Evolutionary conservation across 2,113 vertebrate species (phyloP).

Genomic region (Amazona vittata): DNA sequence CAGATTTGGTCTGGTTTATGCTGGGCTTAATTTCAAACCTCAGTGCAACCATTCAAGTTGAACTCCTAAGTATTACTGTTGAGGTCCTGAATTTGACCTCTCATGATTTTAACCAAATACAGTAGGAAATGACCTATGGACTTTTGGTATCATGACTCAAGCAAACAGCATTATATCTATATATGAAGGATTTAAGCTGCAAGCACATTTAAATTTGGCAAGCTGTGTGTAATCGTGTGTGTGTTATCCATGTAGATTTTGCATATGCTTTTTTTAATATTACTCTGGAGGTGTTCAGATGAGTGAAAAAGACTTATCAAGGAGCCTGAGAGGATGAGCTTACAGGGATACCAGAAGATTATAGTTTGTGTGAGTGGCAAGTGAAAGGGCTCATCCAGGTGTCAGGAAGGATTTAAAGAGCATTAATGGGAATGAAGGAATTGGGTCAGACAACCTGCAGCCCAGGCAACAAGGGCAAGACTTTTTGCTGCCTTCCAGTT

Average conservation of each 20-base stretch:
- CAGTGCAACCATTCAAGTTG: neutral
- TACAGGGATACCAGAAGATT: neutral
- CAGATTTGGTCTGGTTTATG: neutral
- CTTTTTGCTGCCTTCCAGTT: neutral
- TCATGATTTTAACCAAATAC: neutral
- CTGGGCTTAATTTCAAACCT: neutral
- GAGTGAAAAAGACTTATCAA: neutral
- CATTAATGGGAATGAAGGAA: slow-evolving; percentile 18
- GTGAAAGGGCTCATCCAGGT: slow-evolving; percentile 1
- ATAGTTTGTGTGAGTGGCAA: neutral
- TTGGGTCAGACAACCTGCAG: slow-evolving; percentile 9
- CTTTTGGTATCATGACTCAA: neutral
- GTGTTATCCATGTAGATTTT: neutral
- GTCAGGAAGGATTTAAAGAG: neutral
- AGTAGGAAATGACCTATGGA: neutral
- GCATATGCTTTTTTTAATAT: neutral
- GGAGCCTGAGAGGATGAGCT: neutral
- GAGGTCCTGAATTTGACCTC: neutral
- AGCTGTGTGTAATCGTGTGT: fast-evolving
- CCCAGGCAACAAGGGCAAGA: neutral
- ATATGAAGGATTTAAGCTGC: neutral
- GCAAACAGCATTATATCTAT: neutral
- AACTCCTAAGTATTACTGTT: neutral
- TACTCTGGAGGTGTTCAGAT: neutral
- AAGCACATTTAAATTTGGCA: neutral